phyloP scores from a whole-genome alignment of 2,888 invertebrate genomes.

The Pteria penguin region DNA sequence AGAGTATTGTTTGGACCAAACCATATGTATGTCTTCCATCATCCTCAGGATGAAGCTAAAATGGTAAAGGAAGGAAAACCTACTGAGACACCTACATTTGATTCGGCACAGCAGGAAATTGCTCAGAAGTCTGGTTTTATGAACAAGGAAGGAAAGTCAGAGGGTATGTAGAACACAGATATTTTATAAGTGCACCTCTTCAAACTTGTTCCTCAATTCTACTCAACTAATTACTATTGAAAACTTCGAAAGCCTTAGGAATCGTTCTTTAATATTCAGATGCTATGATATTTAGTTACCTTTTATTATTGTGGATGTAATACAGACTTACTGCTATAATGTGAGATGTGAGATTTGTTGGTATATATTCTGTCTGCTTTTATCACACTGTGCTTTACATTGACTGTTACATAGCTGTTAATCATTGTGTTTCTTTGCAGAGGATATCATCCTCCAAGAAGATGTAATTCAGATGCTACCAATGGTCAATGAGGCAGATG shows the following conservation, averaged over 20 bases:
- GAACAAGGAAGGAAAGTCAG: slow-evolving; percentile 59
- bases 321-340: no score
- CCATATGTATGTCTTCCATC: slow-evolving; percentile 77
- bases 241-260: no score
- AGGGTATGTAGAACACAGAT: slow-evolving; percentile 56
- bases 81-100: slow-evolving; percentile 70
- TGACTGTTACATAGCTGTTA: background rate
- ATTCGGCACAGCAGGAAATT: slow-evolving; percentile 76
- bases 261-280: no score
- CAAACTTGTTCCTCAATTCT: no score
- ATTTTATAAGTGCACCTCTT: no score
- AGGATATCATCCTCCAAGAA: slow-evolving; percentile 77
- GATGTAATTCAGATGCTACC: slow-evolving; percentile 75
- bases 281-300: no score
- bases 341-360: no score
- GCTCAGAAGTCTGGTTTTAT: slow-evolving; percentile 76
- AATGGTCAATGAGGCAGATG: slow-evolving; percentile 76
- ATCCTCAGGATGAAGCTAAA: slow-evolving; percentile 74
- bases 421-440: slow-evolving; percentile 53
- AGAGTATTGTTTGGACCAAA: slow-evolving; percentile 77
- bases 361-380: no score
- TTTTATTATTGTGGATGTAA: no score
- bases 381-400: background rate
- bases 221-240: no score
- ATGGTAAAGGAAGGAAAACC: slow-evolving; percentile 64